Percentiles rank a stretch among this genome's conserved stretches.
These are phyloP conservation scores for Enchytraeus crypticus DNA, from an alignment of 2,888 invertebrate genomes.

Conservation along the genomic window DNA sequence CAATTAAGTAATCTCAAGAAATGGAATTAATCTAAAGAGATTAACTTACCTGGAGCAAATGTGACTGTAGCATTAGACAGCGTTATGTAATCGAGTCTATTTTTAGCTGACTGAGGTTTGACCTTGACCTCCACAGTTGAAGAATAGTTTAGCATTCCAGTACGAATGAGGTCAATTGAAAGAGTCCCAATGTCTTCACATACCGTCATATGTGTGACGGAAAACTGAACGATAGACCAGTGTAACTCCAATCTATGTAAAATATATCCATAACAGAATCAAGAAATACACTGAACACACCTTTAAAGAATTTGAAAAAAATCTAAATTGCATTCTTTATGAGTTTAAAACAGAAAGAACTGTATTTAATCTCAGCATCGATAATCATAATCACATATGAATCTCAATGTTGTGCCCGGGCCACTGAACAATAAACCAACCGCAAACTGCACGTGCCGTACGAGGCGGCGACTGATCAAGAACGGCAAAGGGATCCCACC, in stretches of 20 bases:
- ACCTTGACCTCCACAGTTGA: conserved; percentile 38
- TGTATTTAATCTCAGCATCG: too few relatives aligned
- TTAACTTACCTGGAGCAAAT: conserved; percentile 6
- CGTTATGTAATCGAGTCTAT: conserved; percentile 36
- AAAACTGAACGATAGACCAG: conserved; percentile 36
- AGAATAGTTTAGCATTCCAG: conserved; percentile 33
- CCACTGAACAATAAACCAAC: too few relatives aligned
- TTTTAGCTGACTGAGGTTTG: conserved; percentile 37
- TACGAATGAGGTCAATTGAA: conserved; percentile 32
- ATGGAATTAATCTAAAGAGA: not conserved
- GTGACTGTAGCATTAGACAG: conserved; percentile 19
- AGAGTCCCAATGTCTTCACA: conserved; percentile 43
- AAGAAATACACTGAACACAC: not conserved
- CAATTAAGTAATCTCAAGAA: not conserved
- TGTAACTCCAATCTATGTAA: conserved; percentile 16
- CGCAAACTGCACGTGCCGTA: too few relatives aligned
- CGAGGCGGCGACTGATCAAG: too few relatives aligned
- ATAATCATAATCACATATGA: too few relatives aligned
- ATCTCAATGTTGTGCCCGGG: too few relatives aligned
- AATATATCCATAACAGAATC: not conserved
- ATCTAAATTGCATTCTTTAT: too few relatives aligned
- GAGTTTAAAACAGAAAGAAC: too few relatives aligned
- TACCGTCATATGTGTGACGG: conserved; percentile 35
- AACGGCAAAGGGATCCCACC: too few relatives aligned
- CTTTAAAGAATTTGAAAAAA: too few relatives aligned